A percentile compares a stretch with the other conserved stretches of the same genome.
phyloP scores from a whole-genome alignment of 2,113 vertebrate genomes.

The Psettodes erumei region DNA sequence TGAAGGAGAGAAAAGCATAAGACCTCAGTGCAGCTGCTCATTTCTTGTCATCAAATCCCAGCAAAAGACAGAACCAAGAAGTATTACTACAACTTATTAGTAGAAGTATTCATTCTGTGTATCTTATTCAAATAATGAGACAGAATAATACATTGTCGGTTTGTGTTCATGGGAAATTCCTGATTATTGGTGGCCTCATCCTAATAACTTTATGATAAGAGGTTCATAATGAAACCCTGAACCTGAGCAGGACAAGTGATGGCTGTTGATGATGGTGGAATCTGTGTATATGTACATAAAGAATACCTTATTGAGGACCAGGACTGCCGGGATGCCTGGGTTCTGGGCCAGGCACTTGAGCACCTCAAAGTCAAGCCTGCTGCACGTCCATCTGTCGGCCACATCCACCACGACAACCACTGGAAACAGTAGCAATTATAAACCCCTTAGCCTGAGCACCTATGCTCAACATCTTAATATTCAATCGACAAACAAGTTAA shows the following conservation, averaged over 20 bases:
- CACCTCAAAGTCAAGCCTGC: conserved; percentile 85
- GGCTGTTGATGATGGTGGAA: neutral
- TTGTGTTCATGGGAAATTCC: neutral
- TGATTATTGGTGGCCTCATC: neutral
- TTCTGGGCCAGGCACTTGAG: conserved; percentile 86
- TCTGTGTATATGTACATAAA: neutral
- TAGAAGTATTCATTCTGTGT: no score
- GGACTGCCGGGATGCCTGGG: conserved; percentile 86
- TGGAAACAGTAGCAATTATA: conserved; percentile 64
- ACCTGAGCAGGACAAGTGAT: no score
- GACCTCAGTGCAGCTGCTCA: neutral
- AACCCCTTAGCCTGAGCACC: neutral
- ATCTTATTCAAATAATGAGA: neutral
- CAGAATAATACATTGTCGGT: neutral
- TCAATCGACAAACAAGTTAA: neutral
- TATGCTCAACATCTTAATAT: neutral
- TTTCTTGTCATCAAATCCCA: neutral
- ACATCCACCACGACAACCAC: conserved; percentile 93
- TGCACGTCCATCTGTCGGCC: conserved; percentile 88
- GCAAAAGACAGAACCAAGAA: neutral
- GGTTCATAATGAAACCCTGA: no score
- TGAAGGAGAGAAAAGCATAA: conserved; percentile 50
- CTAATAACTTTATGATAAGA: no score
- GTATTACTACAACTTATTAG: no score
- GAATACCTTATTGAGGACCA: conserved; percentile 94